These are phyloP conservation scores for Nerophis lumbriciformis DNA, from an alignment of 2,113 vertebrate species.

Conservation along the genomic window DNA sequence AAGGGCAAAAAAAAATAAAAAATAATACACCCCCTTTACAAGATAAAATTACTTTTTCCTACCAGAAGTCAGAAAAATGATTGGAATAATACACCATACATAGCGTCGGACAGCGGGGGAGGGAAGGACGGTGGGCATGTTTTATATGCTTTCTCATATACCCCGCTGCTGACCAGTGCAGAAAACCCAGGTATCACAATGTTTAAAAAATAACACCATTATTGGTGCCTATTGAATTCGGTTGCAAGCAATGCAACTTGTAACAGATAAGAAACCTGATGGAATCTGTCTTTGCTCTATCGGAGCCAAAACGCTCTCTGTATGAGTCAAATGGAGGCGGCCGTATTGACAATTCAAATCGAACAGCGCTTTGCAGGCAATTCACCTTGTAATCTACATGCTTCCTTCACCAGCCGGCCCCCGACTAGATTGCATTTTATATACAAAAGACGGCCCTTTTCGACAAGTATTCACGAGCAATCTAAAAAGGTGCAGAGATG, in stretches of 20 bases:
- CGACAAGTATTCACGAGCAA: slow-evolving; percentile 36
- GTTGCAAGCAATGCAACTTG: slow-evolving; percentile 84
- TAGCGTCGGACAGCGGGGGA: slow-evolving; percentile 48
- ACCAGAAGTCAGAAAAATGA: slow-evolving; percentile 66
- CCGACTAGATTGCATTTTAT: slow-evolving; percentile 63
- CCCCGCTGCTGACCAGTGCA: slow-evolving; percentile 85
- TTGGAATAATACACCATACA: slow-evolving; percentile 66
- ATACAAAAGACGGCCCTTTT: slow-evolving; percentile 51
- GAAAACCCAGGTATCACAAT: slow-evolving; percentile 79
- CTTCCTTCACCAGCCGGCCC: slow-evolving; percentile 41
- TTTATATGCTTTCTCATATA: slow-evolving; percentile 48
- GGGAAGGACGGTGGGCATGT: slow-evolving; percentile 31
- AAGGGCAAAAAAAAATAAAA: slow-evolving; percentile 43
- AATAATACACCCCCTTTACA: slow-evolving; percentile 59
- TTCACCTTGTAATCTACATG: slow-evolving; percentile 64
- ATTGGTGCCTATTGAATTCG: slow-evolving; percentile 81
- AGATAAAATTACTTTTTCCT: slow-evolving; percentile 73
- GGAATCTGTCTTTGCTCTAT: slow-evolving; percentile 82
- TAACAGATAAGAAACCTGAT: slow-evolving; percentile 84
- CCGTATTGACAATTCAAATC: slow-evolving; percentile 63
- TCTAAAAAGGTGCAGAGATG: slow-evolving; percentile 45
- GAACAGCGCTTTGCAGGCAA: slow-evolving; percentile 61
- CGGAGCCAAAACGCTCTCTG: slow-evolving; percentile 66
- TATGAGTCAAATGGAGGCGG: slow-evolving; percentile 59
- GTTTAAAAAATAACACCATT: slow-evolving; percentile 89